These are phyloP conservation scores for Platyrinchus mystaceus DNA, from an alignment of 2,797 vertebrate genomes.

Conservation along the genomic window DNA sequence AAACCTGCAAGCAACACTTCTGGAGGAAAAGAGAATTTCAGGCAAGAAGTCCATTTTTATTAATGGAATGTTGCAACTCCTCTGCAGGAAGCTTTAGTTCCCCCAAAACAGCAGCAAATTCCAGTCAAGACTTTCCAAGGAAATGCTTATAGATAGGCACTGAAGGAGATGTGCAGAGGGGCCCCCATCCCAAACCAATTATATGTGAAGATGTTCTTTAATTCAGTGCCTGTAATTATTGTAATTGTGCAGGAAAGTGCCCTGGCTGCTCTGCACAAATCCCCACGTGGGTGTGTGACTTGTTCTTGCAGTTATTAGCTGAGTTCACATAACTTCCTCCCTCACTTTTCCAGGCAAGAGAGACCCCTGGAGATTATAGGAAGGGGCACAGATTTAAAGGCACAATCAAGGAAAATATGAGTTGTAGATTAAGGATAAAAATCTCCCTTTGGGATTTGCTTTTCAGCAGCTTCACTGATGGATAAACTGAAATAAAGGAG, in stretches of 20 bases:
- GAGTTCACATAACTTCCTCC: background rate
- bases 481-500: background rate
- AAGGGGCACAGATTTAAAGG: background rate
- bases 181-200: background rate
- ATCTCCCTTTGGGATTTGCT: background rate
- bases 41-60: background rate
- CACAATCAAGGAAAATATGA: background rate
- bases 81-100: background rate
- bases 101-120: background rate
- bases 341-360: background rate
- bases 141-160: background rate
- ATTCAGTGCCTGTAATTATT: background rate
- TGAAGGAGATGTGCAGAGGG: background rate
- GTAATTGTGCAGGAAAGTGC: background rate
- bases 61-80: background rate
- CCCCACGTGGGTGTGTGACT: background rate
- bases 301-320: background rate
- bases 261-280: background rate
- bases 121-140: background rate
- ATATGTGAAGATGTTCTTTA: background rate
- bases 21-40: background rate
- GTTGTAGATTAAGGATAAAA: background rate
- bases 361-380: background rate
- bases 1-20: background rate
- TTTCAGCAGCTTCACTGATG: background rate